Percentiles rank a stretch among this genome's conserved stretches.
These are phyloP conservation scores for Grapholita molesta DNA, from an alignment of 1,140 invertebrate species.

Conservation along the genomic window DNA sequence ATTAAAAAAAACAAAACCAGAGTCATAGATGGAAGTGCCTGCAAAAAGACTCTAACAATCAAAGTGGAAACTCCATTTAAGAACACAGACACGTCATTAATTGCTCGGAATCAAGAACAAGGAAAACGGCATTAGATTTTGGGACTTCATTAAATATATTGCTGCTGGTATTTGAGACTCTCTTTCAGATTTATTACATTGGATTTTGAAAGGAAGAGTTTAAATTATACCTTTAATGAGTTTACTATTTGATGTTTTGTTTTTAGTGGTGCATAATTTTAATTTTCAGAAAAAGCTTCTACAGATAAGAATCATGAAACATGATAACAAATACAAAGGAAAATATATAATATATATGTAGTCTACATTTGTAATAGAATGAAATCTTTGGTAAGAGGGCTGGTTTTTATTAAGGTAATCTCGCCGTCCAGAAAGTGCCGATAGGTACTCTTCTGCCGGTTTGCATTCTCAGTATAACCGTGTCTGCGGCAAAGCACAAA, in stretches of 20 bases:
- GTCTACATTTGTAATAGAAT: too few species aligned
- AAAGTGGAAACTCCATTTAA: slow-evolving; percentile 3
- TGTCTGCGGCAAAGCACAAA: slow-evolving; percentile 42
- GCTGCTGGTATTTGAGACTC: slow-evolving; percentile 9
- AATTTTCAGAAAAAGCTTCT: too few species aligned
- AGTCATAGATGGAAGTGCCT: not conserved
- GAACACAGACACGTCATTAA: slow-evolving; percentile 10
- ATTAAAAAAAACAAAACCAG: too few species aligned
- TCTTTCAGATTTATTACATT: slow-evolving; percentile 14
- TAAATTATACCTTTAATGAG: not conserved
- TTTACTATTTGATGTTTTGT: not conserved
- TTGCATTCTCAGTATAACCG: slow-evolving; percentile 41
- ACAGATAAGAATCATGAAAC: too few species aligned
- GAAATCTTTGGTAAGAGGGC: not conserved
- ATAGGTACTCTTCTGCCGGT: slow-evolving; percentile 31
- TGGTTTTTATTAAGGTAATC: slow-evolving; percentile 1
- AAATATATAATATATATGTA: too few species aligned
- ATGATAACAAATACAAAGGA: too few species aligned
- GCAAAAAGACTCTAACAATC: not conserved
- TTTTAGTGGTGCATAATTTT: not conserved
- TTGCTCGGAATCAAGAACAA: slow-evolving; percentile 17
- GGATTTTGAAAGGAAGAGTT: slow-evolving; percentile 5
- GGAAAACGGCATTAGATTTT: slow-evolving; percentile 16
- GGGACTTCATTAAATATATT: slow-evolving; percentile 17
- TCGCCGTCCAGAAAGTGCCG: not conserved